Evolutionary conservation across 2,888 invertebrate species (phyloP).

Genomic region (Furcula furcula): DNA sequence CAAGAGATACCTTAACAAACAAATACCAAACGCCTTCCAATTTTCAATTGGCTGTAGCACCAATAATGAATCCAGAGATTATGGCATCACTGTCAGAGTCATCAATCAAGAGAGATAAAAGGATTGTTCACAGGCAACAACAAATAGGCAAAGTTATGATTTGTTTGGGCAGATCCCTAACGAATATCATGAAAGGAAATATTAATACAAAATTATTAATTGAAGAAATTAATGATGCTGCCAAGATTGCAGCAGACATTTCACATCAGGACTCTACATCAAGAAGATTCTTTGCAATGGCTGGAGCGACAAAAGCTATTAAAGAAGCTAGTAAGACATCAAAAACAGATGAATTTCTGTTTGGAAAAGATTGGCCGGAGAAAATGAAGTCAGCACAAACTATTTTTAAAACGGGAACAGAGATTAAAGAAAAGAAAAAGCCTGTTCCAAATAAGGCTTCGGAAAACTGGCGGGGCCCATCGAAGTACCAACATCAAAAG

Average conservation of each 20-base stretch:
- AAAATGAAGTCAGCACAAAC: constrained; percentile 13
- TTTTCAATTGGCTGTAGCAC: constrained; percentile 4
- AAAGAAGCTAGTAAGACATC: constrained; percentile 6
- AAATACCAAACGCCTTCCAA: constrained; percentile 4
- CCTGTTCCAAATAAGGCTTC: background rate
- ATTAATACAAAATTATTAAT: constrained; percentile 4
- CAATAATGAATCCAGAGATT: constrained; percentile 6
- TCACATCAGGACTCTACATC: constrained; percentile 2
- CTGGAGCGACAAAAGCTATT: constrained; percentile 8
- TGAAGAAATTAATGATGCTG: constrained; percentile 3
- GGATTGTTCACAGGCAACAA: constrained; percentile 4
- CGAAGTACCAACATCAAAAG: constrained; percentile 11
- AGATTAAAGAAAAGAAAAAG: no score
- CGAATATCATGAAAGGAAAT: constrained; percentile 1
- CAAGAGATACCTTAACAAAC: constrained; percentile 3
- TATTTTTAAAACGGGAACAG: constrained; percentile 9
- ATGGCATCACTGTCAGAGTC: constrained; percentile 6
- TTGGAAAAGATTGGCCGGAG: constrained; percentile 4
- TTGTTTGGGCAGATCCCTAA: constrained; percentile 4
- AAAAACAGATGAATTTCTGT: constrained; percentile 11
- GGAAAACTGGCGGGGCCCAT: constrained; percentile 11
- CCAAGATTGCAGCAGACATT: constrained; percentile 3
- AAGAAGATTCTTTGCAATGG: constrained; percentile 1
- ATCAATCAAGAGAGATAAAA: constrained; percentile 6
- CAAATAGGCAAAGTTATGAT: constrained; percentile 5